These are phyloP conservation scores for Scotopteryx bipunctaria DNA, from an alignment of 2,888 invertebrate genomes.

Conservation along the genomic window DNA sequence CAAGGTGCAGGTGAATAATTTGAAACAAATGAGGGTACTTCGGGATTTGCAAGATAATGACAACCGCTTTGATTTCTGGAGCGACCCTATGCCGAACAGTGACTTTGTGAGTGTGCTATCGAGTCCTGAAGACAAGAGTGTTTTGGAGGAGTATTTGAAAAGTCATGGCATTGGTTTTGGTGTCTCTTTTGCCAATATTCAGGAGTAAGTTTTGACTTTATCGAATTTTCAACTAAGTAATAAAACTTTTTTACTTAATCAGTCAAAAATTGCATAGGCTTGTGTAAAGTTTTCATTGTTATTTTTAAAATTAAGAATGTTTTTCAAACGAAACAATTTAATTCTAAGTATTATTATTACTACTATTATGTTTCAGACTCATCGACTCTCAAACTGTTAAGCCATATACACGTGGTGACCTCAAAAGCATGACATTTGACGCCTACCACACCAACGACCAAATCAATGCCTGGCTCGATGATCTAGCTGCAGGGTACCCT, in stretches of 20 bases:
- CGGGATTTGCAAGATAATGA: conserved; percentile 67
- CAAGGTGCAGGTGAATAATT: conserved; percentile 69
- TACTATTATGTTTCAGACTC: conserved; percentile 53
- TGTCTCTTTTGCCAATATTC: conserved; percentile 68
- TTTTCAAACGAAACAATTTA: too few relatives aligned
- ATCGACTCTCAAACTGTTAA: conserved; percentile 70
- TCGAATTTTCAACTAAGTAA: too few relatives aligned
- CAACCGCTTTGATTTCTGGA: conserved; percentile 73
- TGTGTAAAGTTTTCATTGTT: too few relatives aligned
- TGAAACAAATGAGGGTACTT: conserved; percentile 69
- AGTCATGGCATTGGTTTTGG: conserved; percentile 56
- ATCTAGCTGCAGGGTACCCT: conserved; percentile 70
- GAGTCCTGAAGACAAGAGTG: conserved; percentile 57
- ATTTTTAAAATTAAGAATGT: too few relatives aligned
- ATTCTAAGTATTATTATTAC: not conserved
- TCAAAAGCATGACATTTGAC: conserved; percentile 67
- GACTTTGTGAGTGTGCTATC: conserved; percentile 70
- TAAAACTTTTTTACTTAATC: too few relatives aligned
- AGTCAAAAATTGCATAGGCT: too few relatives aligned
- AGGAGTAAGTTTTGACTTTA: conserved; percentile 68
- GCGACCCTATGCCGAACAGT: conserved; percentile 54
- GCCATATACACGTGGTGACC: conserved; percentile 41
- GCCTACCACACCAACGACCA: conserved; percentile 83
- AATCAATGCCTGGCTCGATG: conserved; percentile 84
- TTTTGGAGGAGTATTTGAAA: conserved; percentile 61